Evolutionary conservation across 2,888 invertebrate genomes (phyloP), one percentile per base, ranked within the genome.

Genomic region (Dolichopus griseipennis): DNA sequence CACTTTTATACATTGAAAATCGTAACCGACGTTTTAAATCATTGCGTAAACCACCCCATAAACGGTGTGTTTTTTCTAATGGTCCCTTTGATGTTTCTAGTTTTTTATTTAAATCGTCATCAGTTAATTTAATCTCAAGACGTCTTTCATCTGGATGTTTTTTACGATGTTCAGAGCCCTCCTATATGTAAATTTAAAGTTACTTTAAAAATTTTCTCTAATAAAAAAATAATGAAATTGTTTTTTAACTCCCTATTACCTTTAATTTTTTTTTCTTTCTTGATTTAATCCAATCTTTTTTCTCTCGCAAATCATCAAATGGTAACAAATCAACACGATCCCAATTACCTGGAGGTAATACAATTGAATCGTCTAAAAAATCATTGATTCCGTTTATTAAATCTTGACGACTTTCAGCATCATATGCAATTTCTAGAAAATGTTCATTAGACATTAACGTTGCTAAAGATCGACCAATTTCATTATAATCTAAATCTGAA

Each of bases 271-370:
- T 86, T 63, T 85, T 85, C 78, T 91, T 90, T 64, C 91, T 83
- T 61, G 86, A 85, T 61, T 88, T 83, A 70, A 92, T 91, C 77
- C 89, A 88, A 75, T 90, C 88, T 74, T 90, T 87, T 78, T 92
- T 92, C 6, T 91, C 88, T 72, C 92, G 89, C 71, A 95, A 84
- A 76, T 93, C 92, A 73, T 90, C 90, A 72, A 94, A 88, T 0
- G 93, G 93, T 65, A 95, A 82, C 68, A 95, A 81, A 27, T 92
- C 92, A 75, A 91, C 90, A 71, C 91, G 86, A 80, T 94, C 93
- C 93, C 95, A 95, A 78, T 95, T 92, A 4, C 95, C 95, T 12
- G 95, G 95, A 5, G 96, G 95, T 73, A 97, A 82, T 43, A 97
- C 95, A 71, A 95, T 93, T 67, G 94, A 93, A 76, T 92, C 93